phyloP scores from a whole-genome alignment of 2,888 invertebrate species.

The Allophyes oxyacanthae region DNA sequence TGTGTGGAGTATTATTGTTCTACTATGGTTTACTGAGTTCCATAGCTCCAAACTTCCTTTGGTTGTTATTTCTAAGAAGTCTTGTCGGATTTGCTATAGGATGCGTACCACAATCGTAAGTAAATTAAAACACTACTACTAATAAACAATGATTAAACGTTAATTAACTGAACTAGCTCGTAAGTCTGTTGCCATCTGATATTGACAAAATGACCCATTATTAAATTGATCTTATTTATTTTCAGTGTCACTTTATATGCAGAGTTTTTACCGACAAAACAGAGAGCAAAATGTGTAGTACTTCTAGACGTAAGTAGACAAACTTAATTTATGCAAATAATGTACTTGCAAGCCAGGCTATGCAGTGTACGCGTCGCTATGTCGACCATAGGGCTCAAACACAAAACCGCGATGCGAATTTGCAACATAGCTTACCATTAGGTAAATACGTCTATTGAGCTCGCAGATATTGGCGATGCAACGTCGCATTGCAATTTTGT shows the following conservation, averaged over 20 bases:
- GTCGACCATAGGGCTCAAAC: no score
- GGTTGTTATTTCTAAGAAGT: constrained; percentile 96
- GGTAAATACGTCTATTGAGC: no score
- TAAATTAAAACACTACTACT: constrained; percentile 55
- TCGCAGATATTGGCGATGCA: no score
- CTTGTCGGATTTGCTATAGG: constrained; percentile 98
- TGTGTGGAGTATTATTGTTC: constrained; percentile 96
- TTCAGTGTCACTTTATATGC: constrained; percentile 97
- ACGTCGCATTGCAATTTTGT: no score
- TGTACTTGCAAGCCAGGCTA: no score
- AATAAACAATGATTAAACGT: neutral
- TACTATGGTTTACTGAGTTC: constrained; percentile 97
- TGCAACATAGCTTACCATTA: no score
- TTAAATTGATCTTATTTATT: constrained; percentile 25
- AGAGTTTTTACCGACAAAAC: constrained; percentile 97
- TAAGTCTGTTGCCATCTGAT: no score
- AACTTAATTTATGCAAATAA: neutral
- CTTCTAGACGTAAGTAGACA: constrained; percentile 94
- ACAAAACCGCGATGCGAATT: no score
- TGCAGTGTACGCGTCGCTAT: no score
- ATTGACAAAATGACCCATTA: no score
- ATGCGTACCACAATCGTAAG: constrained; percentile 99
- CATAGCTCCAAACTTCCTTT: constrained; percentile 96
- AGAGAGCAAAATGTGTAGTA: constrained; percentile 98
- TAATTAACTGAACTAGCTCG: neutral